Evolutionary conservation across 1,140 invertebrate genomes (phyloP).

Genomic region (Leptopilina clavipes): DNA sequence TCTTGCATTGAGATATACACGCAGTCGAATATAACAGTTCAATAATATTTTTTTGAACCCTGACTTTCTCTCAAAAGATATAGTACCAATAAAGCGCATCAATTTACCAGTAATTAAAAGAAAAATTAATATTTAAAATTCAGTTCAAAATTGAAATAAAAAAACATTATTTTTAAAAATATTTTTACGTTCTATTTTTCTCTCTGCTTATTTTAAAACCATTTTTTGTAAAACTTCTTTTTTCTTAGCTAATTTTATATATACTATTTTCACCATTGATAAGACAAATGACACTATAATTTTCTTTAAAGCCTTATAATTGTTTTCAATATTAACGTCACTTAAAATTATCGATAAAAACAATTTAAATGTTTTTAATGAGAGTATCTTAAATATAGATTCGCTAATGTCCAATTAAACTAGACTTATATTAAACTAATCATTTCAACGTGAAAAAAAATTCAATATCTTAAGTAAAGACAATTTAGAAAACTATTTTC

Average conservation of each 20-base stretch:
- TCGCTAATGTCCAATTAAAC: background rate
- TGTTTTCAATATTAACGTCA: background rate
- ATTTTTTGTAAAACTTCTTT: background rate
- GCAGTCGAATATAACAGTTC: background rate
- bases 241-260: background rate
- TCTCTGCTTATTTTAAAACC: background rate
- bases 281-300: background rate
- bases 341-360: background rate
- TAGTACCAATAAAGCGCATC: background rate
- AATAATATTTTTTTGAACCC: background rate
- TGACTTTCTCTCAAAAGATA: conserved; percentile 22
- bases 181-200: background rate
- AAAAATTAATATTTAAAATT: background rate
- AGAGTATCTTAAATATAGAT: background rate
- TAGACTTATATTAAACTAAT: background rate
- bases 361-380: background rate
- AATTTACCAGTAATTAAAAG: background rate
- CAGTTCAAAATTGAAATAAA: background rate
- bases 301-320: background rate
- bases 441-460: background rate
- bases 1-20: conserved; percentile 12
- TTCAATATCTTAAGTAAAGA: too few species aligned
- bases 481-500: too few species aligned
- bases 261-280: conserved; percentile 1
- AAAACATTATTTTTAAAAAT: too few species aligned